Evolutionary conservation across 1,140 invertebrate species (phyloP).

Genomic region (Adelges cooleyi): DNA sequence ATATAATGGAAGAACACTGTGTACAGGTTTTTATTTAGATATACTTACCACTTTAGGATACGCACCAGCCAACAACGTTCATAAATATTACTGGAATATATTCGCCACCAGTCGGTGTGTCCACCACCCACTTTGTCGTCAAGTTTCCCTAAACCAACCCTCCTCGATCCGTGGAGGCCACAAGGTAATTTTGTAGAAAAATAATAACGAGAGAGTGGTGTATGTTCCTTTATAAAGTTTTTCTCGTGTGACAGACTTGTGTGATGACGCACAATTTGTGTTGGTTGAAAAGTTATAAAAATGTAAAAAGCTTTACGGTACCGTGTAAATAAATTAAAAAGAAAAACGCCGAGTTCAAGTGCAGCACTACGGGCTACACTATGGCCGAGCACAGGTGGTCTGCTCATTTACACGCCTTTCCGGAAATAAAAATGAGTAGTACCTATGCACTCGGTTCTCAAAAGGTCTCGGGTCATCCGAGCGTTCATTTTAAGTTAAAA

Average conservation of each 20-base stretch:
- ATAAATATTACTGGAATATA: not conserved
- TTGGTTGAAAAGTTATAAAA: conserved; percentile 5
- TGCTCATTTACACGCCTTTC: conserved; percentile 1
- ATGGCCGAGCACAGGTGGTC: conserved; percentile 7
- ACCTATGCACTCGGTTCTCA: not conserved
- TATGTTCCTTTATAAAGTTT: not conserved
- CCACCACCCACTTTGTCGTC: not conserved
- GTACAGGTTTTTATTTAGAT: conserved; percentile 13
- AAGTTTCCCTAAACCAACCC: too few relatives aligned
- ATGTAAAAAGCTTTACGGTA: too few relatives aligned
- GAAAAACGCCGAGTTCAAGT: conserved; percentile 15
- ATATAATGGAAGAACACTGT: not conserved
- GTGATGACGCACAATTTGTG: conserved; percentile 16
- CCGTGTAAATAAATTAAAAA: conserved; percentile 17
- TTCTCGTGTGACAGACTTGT: conserved; percentile 9
- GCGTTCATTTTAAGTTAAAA: not conserved
- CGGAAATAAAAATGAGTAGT: too few relatives aligned
- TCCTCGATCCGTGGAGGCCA: not conserved
- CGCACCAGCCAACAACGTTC: not conserved
- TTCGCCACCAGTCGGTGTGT: not conserved
- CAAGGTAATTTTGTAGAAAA: too few relatives aligned
- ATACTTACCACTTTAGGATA: too few relatives aligned
- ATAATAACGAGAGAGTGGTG: not conserved
- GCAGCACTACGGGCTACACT: too few relatives aligned
- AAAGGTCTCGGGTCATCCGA: not conserved